Base-by-base conservation (phyloP, 1,140 invertebrate species). In the Panagrolaimus sp. region DNA sequence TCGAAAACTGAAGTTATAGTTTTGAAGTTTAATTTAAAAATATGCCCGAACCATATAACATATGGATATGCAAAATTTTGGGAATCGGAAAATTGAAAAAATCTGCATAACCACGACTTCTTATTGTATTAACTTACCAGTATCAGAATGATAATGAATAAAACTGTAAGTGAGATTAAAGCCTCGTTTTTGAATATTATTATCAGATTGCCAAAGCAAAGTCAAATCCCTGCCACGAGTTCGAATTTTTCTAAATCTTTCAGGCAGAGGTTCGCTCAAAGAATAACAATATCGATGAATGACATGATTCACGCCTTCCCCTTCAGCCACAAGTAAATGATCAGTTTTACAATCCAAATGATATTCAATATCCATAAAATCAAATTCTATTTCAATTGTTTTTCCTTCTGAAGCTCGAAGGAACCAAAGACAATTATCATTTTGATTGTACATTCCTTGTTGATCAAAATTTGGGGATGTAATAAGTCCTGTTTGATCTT, bases 321-420 rank as follows among this genome's bases (percentile, higher is more conserved):
- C 81, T 63, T 80, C 76, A 21, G 69, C 65, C 52, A 82, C 55
- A 38, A 77, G 65, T 32, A 82, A 63, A 21, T 46, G 21, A 55
- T 82, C 80, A 26, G 73, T 55, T 24, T 72, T 52, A 69, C 80
- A 82, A 43, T 80, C 68, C 43, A 74, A 48, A 21, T 71, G 55
- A 43, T 72, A 65, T 62, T 82, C 79, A 9, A 82, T 63, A 58
- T 78, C 76, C 77, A 82, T 71, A 43, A 69, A 43, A 12, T 48
- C 73, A 47, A 81, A 52, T 32, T 78, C 72, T 9, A 85, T 43
- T 58, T 70, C 46, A n/a, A 82, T 69, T 44, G 83, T 64, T 44
- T 68, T n/a, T 5, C 81, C 81, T 69, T 79, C 81, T 9, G 80
- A 79, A 14, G 80, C 80, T 46, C 65, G 43, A 17, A 82, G 65